Conservation (phyloP, 2,797 vertebrate genomes). For the Intellagama lesueurii region DNA sequence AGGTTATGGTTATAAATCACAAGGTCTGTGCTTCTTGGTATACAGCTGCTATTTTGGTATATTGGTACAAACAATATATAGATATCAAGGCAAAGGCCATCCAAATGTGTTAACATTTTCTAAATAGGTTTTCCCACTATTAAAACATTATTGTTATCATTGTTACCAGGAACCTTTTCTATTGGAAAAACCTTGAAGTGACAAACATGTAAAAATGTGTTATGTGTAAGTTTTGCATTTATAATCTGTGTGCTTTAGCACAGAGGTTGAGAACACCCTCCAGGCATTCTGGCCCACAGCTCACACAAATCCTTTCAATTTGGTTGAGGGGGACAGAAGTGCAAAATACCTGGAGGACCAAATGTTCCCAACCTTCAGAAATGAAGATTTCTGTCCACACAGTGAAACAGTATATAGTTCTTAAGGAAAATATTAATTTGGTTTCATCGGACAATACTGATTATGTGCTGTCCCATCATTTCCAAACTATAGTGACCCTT, state of each 20-base stretch:
- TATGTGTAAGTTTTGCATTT: not conserved
- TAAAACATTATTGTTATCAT: not conserved
- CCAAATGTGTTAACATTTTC: not conserved
- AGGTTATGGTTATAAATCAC: not conserved
- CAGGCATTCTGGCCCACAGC: not conserved
- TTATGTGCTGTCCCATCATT: too few relatives aligned
- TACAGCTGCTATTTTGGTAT: not conserved
- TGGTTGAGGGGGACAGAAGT: not conserved
- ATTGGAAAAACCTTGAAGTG: not conserved
- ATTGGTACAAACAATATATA: not conserved
- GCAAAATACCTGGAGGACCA: not conserved
- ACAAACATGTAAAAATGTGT: not conserved
- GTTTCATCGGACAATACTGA: too few relatives aligned
- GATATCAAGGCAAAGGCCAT: not conserved
- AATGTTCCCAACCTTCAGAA: not conserved
- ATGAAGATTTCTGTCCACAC: not conserved
- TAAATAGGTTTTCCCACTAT: not conserved
- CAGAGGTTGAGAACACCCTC: not conserved
- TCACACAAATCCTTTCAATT: not conserved
- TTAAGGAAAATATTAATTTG: not conserved
- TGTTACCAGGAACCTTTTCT: not conserved
- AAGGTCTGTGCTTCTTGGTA: not conserved
- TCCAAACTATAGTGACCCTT: too few relatives aligned
- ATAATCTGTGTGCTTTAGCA: not conserved
- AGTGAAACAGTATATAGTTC: not conserved